A percentile compares a stretch with the other conserved stretches of the same genome.
These are phyloP conservation scores for Cotesia typhae DNA, from an alignment of 1,140 invertebrate genomes.

Conservation along the genomic window DNA sequence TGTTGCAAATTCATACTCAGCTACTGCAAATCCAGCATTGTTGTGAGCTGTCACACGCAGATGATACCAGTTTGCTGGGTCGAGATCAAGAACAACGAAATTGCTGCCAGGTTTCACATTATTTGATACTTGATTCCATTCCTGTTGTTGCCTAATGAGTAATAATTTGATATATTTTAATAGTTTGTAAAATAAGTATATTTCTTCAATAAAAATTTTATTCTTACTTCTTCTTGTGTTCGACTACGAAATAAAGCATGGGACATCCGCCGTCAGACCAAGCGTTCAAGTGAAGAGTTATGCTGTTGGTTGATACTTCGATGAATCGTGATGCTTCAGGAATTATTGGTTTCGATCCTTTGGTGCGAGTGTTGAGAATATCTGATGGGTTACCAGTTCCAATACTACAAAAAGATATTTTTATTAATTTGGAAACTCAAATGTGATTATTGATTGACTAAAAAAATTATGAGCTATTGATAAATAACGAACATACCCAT, in stretches of 20 bases:
- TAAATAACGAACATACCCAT: slow-evolving; percentile 70
- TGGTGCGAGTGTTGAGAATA: slow-evolving; percentile 85
- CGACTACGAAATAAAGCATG: slow-evolving; percentile 94
- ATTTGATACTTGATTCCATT: slow-evolving; percentile 94
- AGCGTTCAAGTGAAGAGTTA: slow-evolving; percentile 88
- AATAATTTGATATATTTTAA: too few relatives aligned
- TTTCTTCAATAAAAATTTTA: not conserved
- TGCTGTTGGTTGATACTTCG: slow-evolving; percentile 89
- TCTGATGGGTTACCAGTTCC: slow-evolving; percentile 88
- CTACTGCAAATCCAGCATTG: slow-evolving; percentile 93
- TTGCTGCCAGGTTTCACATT: slow-evolving; percentile 90
- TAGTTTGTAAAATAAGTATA: too few relatives aligned
- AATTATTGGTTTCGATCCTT: slow-evolving; percentile 88
- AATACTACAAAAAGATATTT: slow-evolving; percentile 70
- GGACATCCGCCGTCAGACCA: slow-evolving; percentile 96
- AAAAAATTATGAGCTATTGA: not conserved
- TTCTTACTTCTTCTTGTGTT: slow-evolving; percentile 90
- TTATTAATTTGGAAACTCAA: slow-evolving; percentile 14
- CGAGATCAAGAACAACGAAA: slow-evolving; percentile 89
- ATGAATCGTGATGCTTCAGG: slow-evolving; percentile 89
- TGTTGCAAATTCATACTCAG: slow-evolving; percentile 94
- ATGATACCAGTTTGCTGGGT: slow-evolving; percentile 92
- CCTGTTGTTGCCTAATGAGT: slow-evolving; percentile 72
- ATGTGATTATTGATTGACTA: not conserved
- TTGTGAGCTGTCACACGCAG: slow-evolving; percentile 93